Evolutionary conservation across 1,140 invertebrate genomes (phyloP).

Genomic region (Helicorthomorpha holstii): DNA sequence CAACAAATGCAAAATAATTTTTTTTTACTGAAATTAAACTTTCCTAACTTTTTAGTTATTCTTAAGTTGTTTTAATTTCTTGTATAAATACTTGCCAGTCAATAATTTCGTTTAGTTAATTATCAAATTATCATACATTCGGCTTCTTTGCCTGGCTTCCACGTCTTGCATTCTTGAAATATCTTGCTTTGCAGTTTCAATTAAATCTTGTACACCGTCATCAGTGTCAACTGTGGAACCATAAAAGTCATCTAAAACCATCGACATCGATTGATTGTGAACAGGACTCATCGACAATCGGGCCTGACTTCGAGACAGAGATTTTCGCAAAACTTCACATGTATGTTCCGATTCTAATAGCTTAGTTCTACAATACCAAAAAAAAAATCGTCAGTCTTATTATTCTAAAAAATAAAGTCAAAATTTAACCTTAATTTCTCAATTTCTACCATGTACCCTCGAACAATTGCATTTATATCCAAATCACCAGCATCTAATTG

Average conservation of each 20-base stretch:
- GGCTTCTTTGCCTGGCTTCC: not conserved
- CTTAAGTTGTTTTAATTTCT: too few relatives aligned
- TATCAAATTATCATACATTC: too few relatives aligned
- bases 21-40: too few relatives aligned
- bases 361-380: constrained; percentile 34
- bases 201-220: constrained; percentile 19
- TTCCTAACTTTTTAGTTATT: too few relatives aligned
- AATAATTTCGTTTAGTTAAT: not conserved
- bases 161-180: constrained; percentile 1
- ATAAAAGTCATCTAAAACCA: constrained; percentile 2
- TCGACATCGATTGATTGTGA: constrained; percentile 12
- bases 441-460: constrained; percentile 77
- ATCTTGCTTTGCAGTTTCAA: constrained; percentile 8
- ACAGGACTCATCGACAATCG: constrained; percentile 18
- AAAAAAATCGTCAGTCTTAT: not conserved
- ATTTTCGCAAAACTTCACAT: constrained; percentile 52
- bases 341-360: constrained; percentile 73
- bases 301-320: constrained; percentile 16
- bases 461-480: constrained; percentile 48
- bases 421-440: constrained; percentile 51
- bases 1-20: too few relatives aligned
- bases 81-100: too few relatives aligned
- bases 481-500: constrained; percentile 23
- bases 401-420: not conserved
- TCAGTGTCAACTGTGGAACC: not conserved